Evolutionary conservation across 2,797 vertebrate species (phyloP).

Genomic region (Orientallactaga sibirica): DNA sequence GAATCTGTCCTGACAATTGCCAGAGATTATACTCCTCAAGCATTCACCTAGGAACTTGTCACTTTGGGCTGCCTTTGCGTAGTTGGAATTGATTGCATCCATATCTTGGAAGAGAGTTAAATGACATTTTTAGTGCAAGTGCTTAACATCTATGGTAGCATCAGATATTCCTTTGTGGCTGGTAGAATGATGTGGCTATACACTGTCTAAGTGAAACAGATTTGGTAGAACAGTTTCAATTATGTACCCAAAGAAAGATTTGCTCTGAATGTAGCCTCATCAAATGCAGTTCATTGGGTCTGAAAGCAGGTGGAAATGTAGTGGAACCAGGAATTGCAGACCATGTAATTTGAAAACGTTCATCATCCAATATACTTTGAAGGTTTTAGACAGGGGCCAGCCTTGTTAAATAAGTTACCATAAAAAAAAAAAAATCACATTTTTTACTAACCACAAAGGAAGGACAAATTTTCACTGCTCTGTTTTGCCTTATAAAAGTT

Average conservation of each 20-base stretch:
- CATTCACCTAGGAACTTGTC: slow-evolving; percentile 43
- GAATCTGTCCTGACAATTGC: slow-evolving; percentile 69
- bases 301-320: slow-evolving; percentile 87
- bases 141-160: slow-evolving; percentile 66
- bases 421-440: slow-evolving; percentile 50
- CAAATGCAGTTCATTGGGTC: slow-evolving; percentile 85
- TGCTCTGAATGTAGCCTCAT: slow-evolving; percentile 83
- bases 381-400: slow-evolving; percentile 80
- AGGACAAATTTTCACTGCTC: slow-evolving; percentile 43
- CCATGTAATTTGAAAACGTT: slow-evolving; percentile 88
- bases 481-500: slow-evolving; percentile 61
- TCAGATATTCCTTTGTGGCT: slow-evolving; percentile 73
- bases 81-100: neutral
- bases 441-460: slow-evolving; percentile 65
- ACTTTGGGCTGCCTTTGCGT: slow-evolving; percentile 54
- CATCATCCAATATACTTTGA: slow-evolving; percentile 79
- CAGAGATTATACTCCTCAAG: slow-evolving; percentile 22
- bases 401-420: slow-evolving; percentile 79
- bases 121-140: slow-evolving; percentile 64
- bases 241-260: slow-evolving; percentile 83
- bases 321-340: slow-evolving; percentile 83
- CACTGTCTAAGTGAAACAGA: slow-evolving; percentile 82
- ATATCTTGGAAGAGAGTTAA: slow-evolving; percentile 63
- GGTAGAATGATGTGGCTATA: slow-evolving; percentile 74
- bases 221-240: slow-evolving; percentile 88